Conservation (phyloP, 1,140 invertebrate genomes). For the Pinna nobilis region DNA sequence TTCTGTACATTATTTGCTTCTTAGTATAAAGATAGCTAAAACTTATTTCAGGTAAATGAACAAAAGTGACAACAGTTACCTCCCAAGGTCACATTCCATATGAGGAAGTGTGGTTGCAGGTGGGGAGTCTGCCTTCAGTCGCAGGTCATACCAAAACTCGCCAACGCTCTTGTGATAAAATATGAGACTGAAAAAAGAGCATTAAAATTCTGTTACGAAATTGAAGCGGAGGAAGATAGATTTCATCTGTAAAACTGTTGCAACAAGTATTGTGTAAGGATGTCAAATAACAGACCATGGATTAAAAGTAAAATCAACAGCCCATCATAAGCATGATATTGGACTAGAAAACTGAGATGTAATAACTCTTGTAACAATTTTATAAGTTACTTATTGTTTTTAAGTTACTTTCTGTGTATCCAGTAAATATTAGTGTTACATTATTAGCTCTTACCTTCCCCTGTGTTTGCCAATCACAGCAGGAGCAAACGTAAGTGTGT, state of each 20-base stretch:
- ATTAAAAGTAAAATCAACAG: too few species aligned
- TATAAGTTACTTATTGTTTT: too few species aligned
- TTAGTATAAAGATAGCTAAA: too few species aligned
- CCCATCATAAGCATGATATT: too few species aligned
- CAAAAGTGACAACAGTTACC: too few species aligned
- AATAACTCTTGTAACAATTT: too few species aligned
- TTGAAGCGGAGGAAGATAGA: not conserved
- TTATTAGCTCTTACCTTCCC: constrained; percentile 59
- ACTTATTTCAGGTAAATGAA: too few species aligned
- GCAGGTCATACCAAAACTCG: constrained; percentile 74
- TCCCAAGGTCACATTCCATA: constrained; percentile 73
- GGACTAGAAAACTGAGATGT: too few species aligned
- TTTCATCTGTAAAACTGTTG: not conserved
- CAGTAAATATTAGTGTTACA: not conserved
- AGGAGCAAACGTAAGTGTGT: constrained; percentile 69
- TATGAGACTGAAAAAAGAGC: constrained; percentile 65
- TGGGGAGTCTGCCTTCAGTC: constrained; percentile 65
- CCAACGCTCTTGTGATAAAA: constrained; percentile 72
- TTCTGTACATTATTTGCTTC: too few species aligned
- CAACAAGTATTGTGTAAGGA: not conserved
- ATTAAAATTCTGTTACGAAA: not conserved
- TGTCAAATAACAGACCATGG: not conserved
- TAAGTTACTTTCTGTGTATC: too few species aligned
- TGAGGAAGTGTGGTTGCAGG: constrained; percentile 63
- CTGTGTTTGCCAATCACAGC: constrained; percentile 62